Percentiles rank a stretch among this genome's conserved stretches.
Conservation (phyloP, 1,140 invertebrate genomes). For the Pseudomyrmex gracilis region DNA sequence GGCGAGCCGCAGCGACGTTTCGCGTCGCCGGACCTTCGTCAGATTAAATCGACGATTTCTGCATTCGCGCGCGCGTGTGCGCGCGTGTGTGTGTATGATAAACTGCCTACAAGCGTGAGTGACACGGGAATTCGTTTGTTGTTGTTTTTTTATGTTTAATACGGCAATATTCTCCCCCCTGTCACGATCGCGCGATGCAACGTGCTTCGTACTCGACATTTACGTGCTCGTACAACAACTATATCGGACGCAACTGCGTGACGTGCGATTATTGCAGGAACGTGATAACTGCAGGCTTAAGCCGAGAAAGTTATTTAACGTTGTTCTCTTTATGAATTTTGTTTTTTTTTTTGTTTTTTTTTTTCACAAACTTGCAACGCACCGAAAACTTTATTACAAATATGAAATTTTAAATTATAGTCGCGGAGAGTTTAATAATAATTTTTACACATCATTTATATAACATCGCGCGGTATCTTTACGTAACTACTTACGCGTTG, state of each 20-base stretch:
- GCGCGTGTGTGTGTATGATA: neutral
- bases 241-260: conserved; percentile 20
- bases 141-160: conserved; percentile 28
- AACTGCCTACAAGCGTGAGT: neutral
- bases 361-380: neutral
- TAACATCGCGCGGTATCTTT: neutral
- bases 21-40: conserved; percentile 24
- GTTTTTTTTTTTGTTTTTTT: neutral
- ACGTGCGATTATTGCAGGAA: conserved; percentile 28
- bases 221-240: conserved; percentile 7
- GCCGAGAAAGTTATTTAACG: conserved; percentile 20
- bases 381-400: conserved; percentile 2
- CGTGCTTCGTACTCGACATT: conserved; percentile 23
- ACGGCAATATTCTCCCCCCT: conserved; percentile 4
- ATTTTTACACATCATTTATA: conserved; percentile 21
- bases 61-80: neutral
- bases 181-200: conserved; percentile 35
- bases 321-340: neutral
- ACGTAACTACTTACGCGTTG: no score
- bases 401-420: conserved; percentile 8
- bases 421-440: neutral
- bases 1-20: conserved; percentile 50
- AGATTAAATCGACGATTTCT: conserved; percentile 32
- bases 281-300: conserved; percentile 12
- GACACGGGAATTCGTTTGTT: neutral